A percentile compares a stretch with the other conserved stretches of the same genome.
Conservation (phyloP, 1,140 invertebrate genomes). For the Ceratina japonica region DNA sequence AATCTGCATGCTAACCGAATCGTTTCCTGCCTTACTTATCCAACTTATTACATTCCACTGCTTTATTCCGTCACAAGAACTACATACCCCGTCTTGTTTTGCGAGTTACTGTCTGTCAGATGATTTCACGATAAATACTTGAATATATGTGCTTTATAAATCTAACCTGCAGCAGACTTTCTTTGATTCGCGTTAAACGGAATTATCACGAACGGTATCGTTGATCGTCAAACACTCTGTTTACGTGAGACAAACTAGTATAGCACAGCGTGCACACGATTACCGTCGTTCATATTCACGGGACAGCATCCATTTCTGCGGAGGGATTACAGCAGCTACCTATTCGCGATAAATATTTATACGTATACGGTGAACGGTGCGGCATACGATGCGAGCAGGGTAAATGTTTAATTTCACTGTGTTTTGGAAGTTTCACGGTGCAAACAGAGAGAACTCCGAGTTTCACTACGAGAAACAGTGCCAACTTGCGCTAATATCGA, state of each 20-base stretch:
- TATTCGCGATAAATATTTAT: constrained; percentile 29
- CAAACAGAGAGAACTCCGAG: constrained; percentile 9
- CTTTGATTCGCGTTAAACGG: neutral
- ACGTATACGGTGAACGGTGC: neutral
- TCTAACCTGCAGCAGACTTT: no score
- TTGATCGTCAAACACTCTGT: constrained; percentile 18
- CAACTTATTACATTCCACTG: neutral
- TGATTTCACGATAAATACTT: neutral
- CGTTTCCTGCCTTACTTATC: constrained; percentile 10
- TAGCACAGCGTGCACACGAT: constrained; percentile 9
- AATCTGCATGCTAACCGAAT: constrained; percentile 33
- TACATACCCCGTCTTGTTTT: neutral
- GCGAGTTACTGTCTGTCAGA: neutral
- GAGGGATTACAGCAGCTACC: constrained; percentile 13
- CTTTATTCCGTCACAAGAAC: neutral
- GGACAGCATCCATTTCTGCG: constrained; percentile 20
- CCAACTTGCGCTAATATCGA: neutral
- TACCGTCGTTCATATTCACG: constrained; percentile 47
- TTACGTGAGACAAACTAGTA: constrained; percentile 4
- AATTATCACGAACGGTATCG: neutral
- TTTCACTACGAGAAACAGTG: neutral
- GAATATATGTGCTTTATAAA: no score
- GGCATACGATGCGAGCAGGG: neutral
- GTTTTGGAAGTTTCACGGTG: neutral
- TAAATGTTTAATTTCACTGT: constrained; percentile 37